Evolutionary conservation across 2,113 vertebrate species (phyloP).

Genomic region (Microtus ochrogaster): DNA sequence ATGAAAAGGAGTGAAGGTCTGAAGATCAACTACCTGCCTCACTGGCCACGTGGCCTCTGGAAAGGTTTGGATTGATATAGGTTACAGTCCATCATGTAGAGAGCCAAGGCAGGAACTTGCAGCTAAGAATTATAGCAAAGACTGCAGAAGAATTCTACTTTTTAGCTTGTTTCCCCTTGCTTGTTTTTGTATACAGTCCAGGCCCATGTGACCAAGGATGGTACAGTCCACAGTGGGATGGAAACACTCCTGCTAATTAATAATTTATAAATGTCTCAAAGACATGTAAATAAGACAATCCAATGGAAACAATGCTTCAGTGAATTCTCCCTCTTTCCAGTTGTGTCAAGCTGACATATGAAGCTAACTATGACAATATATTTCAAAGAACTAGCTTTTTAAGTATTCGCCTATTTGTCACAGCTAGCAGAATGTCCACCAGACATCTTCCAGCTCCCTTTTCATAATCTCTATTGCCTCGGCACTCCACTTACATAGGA

Average conservation of each 20-base stretch:
- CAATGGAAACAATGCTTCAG: not conserved
- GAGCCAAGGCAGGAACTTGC: not conserved
- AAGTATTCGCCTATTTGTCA: not conserved
- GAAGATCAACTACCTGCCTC: not conserved
- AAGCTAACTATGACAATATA: not conserved
- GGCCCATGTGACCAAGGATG: too few relatives aligned
- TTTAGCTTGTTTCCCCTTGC: not conserved
- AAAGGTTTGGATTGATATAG: not conserved
- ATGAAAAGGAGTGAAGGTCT: not conserved
- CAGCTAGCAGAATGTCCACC: not conserved
- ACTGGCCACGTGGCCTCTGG: not conserved
- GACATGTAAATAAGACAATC: not conserved
- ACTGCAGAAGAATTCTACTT: not conserved
- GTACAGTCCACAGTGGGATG: not conserved
- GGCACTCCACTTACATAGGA: not conserved
- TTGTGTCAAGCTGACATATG: not conserved
- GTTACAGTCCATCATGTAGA: too few relatives aligned
- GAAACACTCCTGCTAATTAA: not conserved
- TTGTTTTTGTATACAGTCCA: not conserved
- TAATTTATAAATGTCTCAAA: not conserved
- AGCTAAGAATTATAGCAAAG: too few relatives aligned
- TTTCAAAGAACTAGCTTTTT: conserved; percentile 37
- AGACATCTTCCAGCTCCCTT: not conserved
- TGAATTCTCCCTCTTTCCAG: not conserved
- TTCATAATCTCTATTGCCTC: not conserved